Evolutionary conservation across 2,888 invertebrate genomes (phyloP).

Genomic region (Synergus laeviventris): DNA sequence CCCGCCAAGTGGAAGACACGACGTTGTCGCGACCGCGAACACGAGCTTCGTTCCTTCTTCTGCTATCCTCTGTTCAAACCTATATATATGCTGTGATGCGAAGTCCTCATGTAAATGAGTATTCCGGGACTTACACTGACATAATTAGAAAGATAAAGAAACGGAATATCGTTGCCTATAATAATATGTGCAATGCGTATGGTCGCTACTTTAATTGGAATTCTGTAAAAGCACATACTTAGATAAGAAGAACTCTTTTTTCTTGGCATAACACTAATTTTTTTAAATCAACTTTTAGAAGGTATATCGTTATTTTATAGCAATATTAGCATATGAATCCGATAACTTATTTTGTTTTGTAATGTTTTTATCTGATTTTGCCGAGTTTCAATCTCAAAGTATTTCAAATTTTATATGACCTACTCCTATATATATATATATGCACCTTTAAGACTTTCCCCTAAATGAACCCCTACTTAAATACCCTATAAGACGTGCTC

Average conservation of each 20-base stretch:
- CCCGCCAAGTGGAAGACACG: conserved; percentile 33
- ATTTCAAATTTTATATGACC: no score
- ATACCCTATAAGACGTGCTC: no score
- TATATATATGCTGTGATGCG: no score
- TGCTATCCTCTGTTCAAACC: conserved; percentile 1
- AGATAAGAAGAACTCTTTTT: background rate
- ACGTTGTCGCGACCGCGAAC: conserved; percentile 36
- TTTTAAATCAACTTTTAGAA: background rate
- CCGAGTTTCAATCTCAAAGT: no score
- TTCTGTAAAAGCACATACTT: background rate
- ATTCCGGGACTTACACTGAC: conserved; percentile 29
- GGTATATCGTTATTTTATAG: background rate
- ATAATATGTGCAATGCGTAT: no score
- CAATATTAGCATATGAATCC: background rate
- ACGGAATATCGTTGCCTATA: no score
- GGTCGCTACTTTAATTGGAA: conserved; percentile 25
- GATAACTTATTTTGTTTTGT: background rate
- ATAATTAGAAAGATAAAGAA: conserved; percentile 38
- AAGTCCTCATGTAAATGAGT: conserved; percentile 37
- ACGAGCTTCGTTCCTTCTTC: conserved; percentile 16
- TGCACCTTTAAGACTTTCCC: no score
- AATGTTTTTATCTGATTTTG: background rate
- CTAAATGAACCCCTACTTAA: no score
- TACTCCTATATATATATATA: no score
- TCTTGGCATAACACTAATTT: background rate